Evolutionary conservation across 1,140 invertebrate species (phyloP).

Genomic region (Patella vulgata): DNA sequence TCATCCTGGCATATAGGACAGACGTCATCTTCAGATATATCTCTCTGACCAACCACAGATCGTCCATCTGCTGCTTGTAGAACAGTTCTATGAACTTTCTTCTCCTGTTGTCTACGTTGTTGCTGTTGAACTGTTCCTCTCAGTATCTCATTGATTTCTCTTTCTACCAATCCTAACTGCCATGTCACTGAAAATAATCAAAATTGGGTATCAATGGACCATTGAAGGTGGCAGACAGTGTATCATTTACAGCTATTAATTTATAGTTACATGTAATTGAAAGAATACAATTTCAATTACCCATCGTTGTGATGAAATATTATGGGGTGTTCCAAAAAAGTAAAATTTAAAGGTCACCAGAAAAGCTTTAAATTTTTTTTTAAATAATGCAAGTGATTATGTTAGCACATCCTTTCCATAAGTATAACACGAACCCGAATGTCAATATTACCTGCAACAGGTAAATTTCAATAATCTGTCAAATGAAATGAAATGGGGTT

Average conservation of each 20-base stretch:
- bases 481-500: too few species aligned
- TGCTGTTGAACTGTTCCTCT: conserved; percentile 38
- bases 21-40: conserved; percentile 63
- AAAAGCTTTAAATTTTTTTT: too few species aligned
- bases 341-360: too few species aligned
- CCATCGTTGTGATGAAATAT: not conserved
- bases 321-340: too few species aligned
- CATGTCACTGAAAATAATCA: conserved; percentile 59
- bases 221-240: not conserved
- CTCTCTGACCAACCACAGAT: conserved; percentile 55
- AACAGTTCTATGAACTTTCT: conserved; percentile 16
- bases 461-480: too few species aligned
- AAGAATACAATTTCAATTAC: not conserved
- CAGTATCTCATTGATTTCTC: conserved; percentile 64
- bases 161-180: conserved; percentile 64
- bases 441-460: too few species aligned
- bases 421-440: too few species aligned
- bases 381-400: too few species aligned
- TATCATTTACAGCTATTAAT: not conserved
- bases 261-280: not conserved
- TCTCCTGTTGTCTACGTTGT: conserved; percentile 14
- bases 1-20: conserved; percentile 69
- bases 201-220: not conserved
- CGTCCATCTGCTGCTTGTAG: conserved; percentile 36
- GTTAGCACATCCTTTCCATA: too few species aligned